These are phyloP conservation scores for Petrocephalus sullivani DNA, from an alignment of 2,797 vertebrate species.

Conservation along the genomic window DNA sequence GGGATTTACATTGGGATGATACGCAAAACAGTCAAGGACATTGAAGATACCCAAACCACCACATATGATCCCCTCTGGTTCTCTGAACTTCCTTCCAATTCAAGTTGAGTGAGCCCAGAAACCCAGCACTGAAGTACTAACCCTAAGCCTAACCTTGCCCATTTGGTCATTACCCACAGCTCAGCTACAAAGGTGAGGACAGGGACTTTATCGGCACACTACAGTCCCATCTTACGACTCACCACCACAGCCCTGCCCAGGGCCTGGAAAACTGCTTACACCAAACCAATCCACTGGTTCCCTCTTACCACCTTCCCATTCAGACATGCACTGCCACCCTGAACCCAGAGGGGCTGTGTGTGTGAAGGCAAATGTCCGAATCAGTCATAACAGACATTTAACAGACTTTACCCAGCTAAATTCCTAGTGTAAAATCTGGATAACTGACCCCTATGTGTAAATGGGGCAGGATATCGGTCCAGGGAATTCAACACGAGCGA, in stretches of 20 bases:
- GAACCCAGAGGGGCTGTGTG: background rate
- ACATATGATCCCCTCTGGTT: background rate
- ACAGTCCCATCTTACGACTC: background rate
- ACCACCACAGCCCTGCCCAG: background rate
- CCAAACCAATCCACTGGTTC: background rate
- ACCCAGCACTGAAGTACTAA: background rate
- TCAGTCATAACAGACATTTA: background rate
- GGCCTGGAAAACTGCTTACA: background rate
- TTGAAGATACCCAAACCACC: background rate
- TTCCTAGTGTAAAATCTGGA: background rate
- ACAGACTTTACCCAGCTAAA: background rate
- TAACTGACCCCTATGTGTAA: background rate
- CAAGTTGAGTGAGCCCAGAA: background rate
- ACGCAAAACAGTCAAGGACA: background rate
- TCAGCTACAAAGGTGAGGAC: background rate
- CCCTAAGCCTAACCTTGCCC: background rate
- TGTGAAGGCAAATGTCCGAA: background rate
- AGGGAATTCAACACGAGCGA: background rate
- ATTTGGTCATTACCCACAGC: background rate
- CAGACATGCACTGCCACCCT: background rate
- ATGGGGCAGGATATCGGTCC: background rate
- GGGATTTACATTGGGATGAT: background rate
- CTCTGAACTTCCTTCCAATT: background rate
- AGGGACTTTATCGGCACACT: background rate
- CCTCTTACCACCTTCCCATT: background rate